Percentiles rank a stretch among this genome's conserved stretches.
Conservation (phyloP, 2,113 vertebrate genomes). For the Vidua macroura region DNA sequence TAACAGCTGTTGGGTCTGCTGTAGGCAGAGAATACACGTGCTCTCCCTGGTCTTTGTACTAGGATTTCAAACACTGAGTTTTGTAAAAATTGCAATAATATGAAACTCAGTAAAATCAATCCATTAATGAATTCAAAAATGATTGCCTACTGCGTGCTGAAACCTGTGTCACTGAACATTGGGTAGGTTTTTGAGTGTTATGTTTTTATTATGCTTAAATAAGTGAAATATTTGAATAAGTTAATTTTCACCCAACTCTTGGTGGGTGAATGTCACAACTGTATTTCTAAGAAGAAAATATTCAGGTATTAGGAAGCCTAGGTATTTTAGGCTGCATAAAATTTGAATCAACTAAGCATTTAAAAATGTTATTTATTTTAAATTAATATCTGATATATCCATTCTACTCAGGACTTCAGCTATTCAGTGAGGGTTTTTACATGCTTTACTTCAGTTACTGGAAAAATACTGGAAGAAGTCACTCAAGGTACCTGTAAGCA, state of each 20-base stretch:
- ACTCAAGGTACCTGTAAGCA: background rate
- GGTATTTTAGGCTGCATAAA: background rate
- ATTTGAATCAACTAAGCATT: background rate
- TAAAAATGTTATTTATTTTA: background rate
- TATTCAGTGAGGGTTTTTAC: background rate
- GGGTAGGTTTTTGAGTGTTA: background rate
- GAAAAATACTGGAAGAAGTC: constrained; percentile 1
- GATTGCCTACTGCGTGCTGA: background rate
- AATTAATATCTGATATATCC: background rate
- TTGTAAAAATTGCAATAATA: background rate
- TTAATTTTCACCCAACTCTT: background rate
- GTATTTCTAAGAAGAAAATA: background rate
- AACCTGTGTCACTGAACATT: background rate
- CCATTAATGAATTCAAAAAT: background rate
- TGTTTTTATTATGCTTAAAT: background rate
- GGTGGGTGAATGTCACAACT: background rate
- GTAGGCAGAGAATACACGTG: accelerated
- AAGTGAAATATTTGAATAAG: background rate
- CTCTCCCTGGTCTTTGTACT: background rate
- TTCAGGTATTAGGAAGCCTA: background rate
- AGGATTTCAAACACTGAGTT: background rate
- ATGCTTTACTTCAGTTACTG: background rate
- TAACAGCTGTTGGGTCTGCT: background rate
- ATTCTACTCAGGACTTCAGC: background rate
- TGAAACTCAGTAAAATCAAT: background rate